Evolutionary conservation across 2,888 invertebrate genomes (phyloP).

Genomic region (Mayetiola destructor): DNA sequence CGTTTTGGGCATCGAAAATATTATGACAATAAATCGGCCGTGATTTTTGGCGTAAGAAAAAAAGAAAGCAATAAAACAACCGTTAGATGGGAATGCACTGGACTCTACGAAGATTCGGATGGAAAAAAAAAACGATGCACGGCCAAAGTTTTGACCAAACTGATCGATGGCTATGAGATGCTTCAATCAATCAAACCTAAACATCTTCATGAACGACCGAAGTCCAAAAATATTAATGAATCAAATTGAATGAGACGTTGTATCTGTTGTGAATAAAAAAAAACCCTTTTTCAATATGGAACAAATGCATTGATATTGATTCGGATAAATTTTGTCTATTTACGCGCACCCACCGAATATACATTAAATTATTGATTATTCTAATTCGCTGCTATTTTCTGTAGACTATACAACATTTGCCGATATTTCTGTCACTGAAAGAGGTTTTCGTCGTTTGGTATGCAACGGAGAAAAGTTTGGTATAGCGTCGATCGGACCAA

Average conservation of each 20-base stretch:
- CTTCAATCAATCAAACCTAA: not conserved
- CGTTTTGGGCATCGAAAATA: not conserved
- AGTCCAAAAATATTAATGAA: not conserved
- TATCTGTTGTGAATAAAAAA: not conserved
- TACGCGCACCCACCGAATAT: not conserved
- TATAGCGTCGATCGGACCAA: not conserved
- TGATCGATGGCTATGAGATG: not conserved
- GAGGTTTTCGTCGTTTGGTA: not conserved
- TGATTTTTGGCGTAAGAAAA: not conserved
- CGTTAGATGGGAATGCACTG: not conserved
- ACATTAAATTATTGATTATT: not conserved
- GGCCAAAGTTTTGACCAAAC: not conserved
- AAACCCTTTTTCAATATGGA: no score
- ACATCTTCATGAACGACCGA: not conserved
- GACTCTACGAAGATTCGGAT: not conserved
- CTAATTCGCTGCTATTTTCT: not conserved
- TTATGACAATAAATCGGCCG: not conserved
- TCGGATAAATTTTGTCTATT: not conserved
- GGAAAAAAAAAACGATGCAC: not conserved
- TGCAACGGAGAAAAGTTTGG: not conserved
- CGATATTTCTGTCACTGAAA: not conserved
- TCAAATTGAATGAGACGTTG: no score
- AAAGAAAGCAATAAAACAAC: not conserved
- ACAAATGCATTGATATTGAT: no score
- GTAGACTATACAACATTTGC: not conserved